phyloP scores from a whole-genome alignment of 64 coral and sea anemone species.

The Montipora foliosa region DNA sequence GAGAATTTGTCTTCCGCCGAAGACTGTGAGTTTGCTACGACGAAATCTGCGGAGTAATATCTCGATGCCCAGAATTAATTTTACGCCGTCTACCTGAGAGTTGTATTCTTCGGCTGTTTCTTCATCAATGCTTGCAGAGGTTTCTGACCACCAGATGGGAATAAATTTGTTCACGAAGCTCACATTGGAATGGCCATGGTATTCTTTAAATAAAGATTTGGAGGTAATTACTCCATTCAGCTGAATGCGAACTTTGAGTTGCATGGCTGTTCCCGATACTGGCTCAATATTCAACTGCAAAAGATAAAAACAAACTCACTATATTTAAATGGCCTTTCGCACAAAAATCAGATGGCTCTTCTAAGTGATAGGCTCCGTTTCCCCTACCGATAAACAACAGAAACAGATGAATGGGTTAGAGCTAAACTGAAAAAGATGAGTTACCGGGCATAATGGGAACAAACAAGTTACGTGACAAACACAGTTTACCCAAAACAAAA shows the following conservation, averaged over 20 bases:
- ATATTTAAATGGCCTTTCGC: not conserved
- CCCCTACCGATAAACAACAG: too few species aligned
- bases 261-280: slow-evolving; percentile 42
- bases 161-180: not conserved
- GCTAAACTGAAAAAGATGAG: too few species aligned
- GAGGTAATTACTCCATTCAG: slow-evolving; percentile 39
- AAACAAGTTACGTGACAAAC: too few species aligned
- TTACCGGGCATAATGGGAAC: too few species aligned
- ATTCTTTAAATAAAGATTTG: not conserved
- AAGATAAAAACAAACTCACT: not conserved
- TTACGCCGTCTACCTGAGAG: not conserved
- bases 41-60: not conserved
- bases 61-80: not conserved
- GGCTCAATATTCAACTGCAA: slow-evolving; percentile 60
- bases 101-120: not conserved
- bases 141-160: slow-evolving; percentile 48
- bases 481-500: too few species aligned
- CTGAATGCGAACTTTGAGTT: slow-evolving; percentile 45
- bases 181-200: slow-evolving; percentile 4
- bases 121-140: not conserved
- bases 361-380: too few species aligned
- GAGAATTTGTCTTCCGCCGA: too few species aligned
- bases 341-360: too few species aligned
- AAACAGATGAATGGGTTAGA: too few species aligned
- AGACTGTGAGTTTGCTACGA: not conserved